Conservation (phyloP, 2,888 invertebrate species). For the Aelia acuminata region DNA sequence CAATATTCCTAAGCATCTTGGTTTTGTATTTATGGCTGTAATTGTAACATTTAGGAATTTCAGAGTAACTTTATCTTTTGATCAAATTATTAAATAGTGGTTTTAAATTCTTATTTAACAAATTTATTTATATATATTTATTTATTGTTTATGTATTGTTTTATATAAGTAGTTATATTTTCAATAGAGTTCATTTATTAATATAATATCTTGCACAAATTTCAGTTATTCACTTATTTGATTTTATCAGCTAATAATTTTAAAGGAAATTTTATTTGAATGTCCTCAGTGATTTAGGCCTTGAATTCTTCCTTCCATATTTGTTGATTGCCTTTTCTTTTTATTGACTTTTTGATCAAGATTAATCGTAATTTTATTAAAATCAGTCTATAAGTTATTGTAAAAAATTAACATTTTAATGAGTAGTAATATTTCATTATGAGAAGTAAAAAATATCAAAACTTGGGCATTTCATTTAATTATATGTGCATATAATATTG, state of each 20-base stretch:
- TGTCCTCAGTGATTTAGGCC: background rate
- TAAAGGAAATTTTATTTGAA: background rate
- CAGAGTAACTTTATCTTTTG: background rate
- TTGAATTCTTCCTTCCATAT: background rate
- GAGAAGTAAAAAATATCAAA: background rate
- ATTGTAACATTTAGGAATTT: background rate
- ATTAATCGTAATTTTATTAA: too few relatives aligned
- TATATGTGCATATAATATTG: too few relatives aligned
- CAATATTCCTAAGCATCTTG: background rate
- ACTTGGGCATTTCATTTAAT: too few relatives aligned
- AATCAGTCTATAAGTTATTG: too few relatives aligned
- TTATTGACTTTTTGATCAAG: too few relatives aligned
- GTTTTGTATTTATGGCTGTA: background rate
- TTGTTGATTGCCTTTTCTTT: background rate
- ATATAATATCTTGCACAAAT: background rate
- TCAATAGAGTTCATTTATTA: too few relatives aligned
- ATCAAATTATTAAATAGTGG: background rate
- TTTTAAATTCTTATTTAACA: background rate
- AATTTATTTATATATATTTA: background rate
- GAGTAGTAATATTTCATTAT: background rate
- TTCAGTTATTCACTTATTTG: background rate
- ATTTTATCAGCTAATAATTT: background rate
- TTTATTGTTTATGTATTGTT: too few relatives aligned
- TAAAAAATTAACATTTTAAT: background rate
- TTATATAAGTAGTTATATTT: too few relatives aligned